Conservation (phyloP, 2,888 invertebrate species). For the Eupithecia centaureata region DNA sequence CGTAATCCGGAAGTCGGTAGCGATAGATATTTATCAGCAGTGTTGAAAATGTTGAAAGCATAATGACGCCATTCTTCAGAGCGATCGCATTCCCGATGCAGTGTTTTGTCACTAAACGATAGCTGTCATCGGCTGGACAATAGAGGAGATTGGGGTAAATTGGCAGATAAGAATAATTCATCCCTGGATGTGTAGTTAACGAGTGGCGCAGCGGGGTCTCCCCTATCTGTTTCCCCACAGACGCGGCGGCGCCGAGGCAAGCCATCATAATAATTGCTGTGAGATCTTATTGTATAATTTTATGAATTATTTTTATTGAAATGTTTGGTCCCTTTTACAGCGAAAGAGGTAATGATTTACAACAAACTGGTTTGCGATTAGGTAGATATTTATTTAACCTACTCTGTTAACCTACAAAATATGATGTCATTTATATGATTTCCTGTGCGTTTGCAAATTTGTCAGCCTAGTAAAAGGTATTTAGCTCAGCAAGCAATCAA, state of each 20-base stretch:
- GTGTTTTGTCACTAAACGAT: conserved; percentile 59
- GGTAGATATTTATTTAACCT: neutral
- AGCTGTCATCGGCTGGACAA: conserved; percentile 71
- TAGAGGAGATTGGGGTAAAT: conserved; percentile 79
- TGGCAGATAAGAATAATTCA: conserved; percentile 81
- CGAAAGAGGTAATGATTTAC: neutral
- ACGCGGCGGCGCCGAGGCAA: conserved; percentile 57
- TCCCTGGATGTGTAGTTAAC: conserved; percentile 75
- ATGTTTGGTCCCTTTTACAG: neutral
- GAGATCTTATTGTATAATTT: conserved; percentile 51
- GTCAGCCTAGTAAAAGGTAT: neutral
- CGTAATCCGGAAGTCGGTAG: conserved; percentile 38
- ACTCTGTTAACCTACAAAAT: neutral
- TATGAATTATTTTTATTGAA: conserved; percentile 28
- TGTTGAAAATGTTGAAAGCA: conserved; percentile 1
- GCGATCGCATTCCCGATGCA: conserved; percentile 23
- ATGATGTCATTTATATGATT: neutral
- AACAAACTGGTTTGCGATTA: neutral
- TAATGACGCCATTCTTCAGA: conserved; percentile 30
- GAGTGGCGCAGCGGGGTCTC: conserved; percentile 71
- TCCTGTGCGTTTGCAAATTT: neutral
- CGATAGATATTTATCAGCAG: conserved; percentile 40
- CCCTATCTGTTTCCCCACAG: conserved; percentile 71
- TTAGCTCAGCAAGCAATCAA: too few species aligned
- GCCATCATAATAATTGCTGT: conserved; percentile 65